phyloP scores from a whole-genome alignment of 2,113 vertebrate species.

The Gobius niger region DNA sequence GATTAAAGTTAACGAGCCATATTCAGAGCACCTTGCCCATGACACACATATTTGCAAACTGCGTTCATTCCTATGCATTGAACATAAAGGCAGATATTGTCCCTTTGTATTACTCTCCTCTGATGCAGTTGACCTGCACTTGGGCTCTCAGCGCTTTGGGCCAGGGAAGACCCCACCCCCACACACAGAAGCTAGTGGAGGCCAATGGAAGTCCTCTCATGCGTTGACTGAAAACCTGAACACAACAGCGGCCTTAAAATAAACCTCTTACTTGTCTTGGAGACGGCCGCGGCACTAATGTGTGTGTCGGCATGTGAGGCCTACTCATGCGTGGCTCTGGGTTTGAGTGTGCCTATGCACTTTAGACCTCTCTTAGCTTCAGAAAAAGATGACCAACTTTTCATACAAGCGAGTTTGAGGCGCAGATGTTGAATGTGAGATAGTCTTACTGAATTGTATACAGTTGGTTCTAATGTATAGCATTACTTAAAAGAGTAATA shows the following conservation, averaged over 20 bases:
- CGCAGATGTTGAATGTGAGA: background rate
- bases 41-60: background rate
- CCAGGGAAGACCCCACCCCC: conserved; percentile 52
- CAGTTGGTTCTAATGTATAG: no score
- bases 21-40: conserved; percentile 5
- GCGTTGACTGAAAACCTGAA: conserved; percentile 66
- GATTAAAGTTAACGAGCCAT: conserved; percentile 11
- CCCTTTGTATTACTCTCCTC: conserved; percentile 16
- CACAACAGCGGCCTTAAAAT: conserved; percentile 70
- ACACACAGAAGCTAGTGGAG: conserved; percentile 44
- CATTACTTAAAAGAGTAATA: no score
- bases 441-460: no score
- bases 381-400: conserved; percentile 5
- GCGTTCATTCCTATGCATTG: background rate
- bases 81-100: conserved; percentile 4
- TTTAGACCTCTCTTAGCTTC: conserved; percentile 45
- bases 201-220: conserved; percentile 63
- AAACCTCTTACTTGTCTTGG: conserved; percentile 61
- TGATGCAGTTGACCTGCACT: conserved; percentile 64
- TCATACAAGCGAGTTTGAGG: background rate
- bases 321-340: conserved; percentile 15
- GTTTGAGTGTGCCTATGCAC: conserved; percentile 34
- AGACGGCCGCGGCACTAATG: conserved; percentile 50
- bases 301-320: conserved; percentile 24
- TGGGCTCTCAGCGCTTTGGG: conserved; percentile 47